Evolutionary conservation across 1,140 invertebrate species (phyloP).

Genomic region (Papilio helenus): DNA sequence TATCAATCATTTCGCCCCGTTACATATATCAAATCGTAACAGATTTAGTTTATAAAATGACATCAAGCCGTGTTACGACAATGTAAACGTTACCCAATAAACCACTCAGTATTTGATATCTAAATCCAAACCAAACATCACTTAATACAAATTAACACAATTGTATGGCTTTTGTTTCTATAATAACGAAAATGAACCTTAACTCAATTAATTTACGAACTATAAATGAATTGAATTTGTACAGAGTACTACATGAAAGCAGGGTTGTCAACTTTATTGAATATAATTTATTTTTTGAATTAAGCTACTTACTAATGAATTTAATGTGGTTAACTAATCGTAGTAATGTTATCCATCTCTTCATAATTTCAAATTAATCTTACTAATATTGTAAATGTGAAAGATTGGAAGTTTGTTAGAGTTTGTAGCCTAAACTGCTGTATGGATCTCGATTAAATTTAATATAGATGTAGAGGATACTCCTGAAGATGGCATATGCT

Average conservation of each 20-base stretch:
- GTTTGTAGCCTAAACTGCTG: too few relatives aligned
- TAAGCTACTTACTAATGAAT: not conserved
- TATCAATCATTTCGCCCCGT: too few relatives aligned
- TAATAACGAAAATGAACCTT: not conserved
- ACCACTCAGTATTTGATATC: slow-evolving; percentile 19
- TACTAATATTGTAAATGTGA: too few relatives aligned
- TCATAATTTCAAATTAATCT: too few relatives aligned
- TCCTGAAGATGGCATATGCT: too few relatives aligned
- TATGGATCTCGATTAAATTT: too few relatives aligned
- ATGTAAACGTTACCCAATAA: not conserved
- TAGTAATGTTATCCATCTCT: too few relatives aligned
- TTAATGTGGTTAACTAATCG: not conserved
- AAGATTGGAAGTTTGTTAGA: too few relatives aligned
- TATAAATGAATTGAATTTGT: not conserved
- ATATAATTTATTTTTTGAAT: not conserved
- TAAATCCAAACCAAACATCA: slow-evolving; percentile 30
- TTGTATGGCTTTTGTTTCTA: not conserved
- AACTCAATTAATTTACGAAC: not conserved
- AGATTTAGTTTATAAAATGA: not conserved
- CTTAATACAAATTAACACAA: slow-evolving; percentile 12
- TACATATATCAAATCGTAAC: not conserved
- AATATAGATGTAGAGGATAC: too few relatives aligned
- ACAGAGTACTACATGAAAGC: not conserved
- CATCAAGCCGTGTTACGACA: not conserved
- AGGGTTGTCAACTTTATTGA: slow-evolving; percentile 10